phyloP scores from a whole-genome alignment of 2,797 vertebrate species.

The Rhinichthys osculus region DNA sequence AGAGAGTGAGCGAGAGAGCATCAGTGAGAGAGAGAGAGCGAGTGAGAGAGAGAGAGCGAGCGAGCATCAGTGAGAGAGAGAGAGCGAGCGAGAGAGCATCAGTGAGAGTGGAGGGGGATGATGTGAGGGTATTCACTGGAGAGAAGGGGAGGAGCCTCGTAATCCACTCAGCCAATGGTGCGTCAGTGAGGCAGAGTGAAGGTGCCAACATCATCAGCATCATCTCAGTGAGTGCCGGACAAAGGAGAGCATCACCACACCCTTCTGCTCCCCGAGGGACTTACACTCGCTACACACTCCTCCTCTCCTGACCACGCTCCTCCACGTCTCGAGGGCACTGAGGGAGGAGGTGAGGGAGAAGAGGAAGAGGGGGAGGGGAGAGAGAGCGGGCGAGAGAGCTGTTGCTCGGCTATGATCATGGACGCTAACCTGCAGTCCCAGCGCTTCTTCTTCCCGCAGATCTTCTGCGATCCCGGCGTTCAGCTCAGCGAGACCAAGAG shows the following conservation, averaged over 20 bases:
- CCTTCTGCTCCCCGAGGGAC: not conserved
- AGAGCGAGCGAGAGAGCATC: not conserved
- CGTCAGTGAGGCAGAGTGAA: slow-evolving; percentile 70
- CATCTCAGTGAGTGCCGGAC: slow-evolving; percentile 40
- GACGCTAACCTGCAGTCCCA: slow-evolving; percentile 81
- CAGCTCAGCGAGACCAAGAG: slow-evolving; percentile 79
- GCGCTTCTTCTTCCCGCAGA: slow-evolving; percentile 80
- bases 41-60: not conserved
- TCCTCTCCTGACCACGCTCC: not conserved
- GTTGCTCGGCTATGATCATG: slow-evolving; percentile 69
- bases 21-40: not conserved
- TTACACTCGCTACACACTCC: not conserved
- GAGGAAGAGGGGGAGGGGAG: slow-evolving; percentile 1
- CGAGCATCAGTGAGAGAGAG: slow-evolving; percentile 1
- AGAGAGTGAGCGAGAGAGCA: not conserved
- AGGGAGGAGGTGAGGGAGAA: not conserved
- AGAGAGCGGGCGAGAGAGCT: slow-evolving; percentile 49
- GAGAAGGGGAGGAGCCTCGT: slow-evolving; percentile 71
- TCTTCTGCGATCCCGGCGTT: slow-evolving; percentile 77
- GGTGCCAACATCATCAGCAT: slow-evolving; percentile 72
- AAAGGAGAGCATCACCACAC: slow-evolving; percentile 15
- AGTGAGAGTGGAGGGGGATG: slow-evolving; percentile 35
- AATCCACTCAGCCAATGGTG: slow-evolving; percentile 76
- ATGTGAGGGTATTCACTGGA: slow-evolving; percentile 35
- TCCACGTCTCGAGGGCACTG: not conserved